Conservation (phyloP, 2,888 invertebrate species). For the Aricia artaxerxes region DNA sequence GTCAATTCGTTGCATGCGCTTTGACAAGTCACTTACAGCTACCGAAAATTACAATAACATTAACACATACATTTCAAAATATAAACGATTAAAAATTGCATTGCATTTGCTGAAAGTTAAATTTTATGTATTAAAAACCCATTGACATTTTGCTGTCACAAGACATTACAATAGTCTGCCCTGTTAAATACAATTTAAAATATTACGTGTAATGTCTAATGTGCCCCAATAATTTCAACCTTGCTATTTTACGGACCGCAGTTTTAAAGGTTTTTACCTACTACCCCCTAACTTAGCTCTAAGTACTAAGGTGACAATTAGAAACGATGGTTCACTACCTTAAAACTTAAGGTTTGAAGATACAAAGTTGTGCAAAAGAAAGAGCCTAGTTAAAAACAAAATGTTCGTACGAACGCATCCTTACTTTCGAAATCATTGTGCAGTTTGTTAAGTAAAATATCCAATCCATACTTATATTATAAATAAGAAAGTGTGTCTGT, state of each 20-base stretch:
- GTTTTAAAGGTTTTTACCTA: too few species aligned
- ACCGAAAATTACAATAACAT: not conserved
- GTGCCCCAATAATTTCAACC: too few species aligned
- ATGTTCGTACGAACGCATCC: not conserved
- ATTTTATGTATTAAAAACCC: not conserved
- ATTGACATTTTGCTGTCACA: not conserved
- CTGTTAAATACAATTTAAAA: too few species aligned
- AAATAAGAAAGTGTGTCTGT: too few species aligned
- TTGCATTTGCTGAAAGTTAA: not conserved
- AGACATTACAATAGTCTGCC: too few species aligned
- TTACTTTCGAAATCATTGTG: not conserved
- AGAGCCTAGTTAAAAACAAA: not conserved
- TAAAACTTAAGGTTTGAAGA: not conserved
- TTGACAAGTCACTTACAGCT: conserved; percentile 1
- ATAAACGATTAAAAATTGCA: conserved; percentile 12
- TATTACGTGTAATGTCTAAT: too few species aligned
- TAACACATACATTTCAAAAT: not conserved
- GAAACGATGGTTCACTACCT: too few species aligned
- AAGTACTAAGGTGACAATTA: too few species aligned
- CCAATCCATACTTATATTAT: too few species aligned
- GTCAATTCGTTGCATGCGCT: conserved; percentile 1
- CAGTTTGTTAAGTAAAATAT: too few species aligned
- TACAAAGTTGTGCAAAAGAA: not conserved
- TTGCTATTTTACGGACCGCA: too few species aligned
- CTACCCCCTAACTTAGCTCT: too few species aligned